These are phyloP conservation scores for Todiramphus saurophagus DNA, from an alignment of 2,113 vertebrate genomes.

Conservation along the genomic window DNA sequence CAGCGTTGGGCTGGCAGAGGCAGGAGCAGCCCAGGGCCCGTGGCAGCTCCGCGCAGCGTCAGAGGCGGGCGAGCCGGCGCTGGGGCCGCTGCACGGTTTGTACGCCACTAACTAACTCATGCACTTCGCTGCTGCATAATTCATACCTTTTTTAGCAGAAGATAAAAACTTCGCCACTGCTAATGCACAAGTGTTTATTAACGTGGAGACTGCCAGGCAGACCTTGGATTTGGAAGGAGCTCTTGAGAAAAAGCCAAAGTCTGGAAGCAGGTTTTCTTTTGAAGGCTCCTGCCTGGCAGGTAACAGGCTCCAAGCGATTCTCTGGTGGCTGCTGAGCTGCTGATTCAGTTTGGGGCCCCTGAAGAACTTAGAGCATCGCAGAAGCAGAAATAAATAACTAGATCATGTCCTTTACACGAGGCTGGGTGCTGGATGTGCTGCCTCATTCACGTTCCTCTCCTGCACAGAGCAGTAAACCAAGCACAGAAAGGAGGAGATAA, in stretches of 20 bases:
- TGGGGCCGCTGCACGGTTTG: not conserved
- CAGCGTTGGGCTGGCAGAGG: not conserved
- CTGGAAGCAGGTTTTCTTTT: not conserved
- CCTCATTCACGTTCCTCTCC: not conserved
- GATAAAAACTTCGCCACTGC: constrained; percentile 15
- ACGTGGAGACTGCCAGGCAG: not conserved
- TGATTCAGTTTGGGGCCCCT: not conserved
- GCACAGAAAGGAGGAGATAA: not conserved
- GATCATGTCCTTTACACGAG: not conserved
- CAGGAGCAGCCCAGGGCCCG: not conserved
- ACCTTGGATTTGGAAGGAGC: not conserved
- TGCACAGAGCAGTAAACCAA: not conserved
- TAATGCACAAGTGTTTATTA: not conserved
- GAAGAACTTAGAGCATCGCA: not conserved
- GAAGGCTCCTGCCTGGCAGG: not conserved
- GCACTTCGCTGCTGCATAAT: not conserved
- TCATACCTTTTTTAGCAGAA: not conserved
- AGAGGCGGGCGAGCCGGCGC: not conserved
- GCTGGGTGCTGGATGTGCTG: not conserved
- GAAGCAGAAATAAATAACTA: not conserved
- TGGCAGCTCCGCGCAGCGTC: not conserved
- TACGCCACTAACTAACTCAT: not conserved
- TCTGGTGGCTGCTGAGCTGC: not conserved
- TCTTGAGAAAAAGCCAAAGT: not conserved
- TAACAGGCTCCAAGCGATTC: not conserved